These are phyloP conservation scores for Bombus difficillimus DNA, from an alignment of 1,140 invertebrate genomes.

Conservation along the genomic window DNA sequence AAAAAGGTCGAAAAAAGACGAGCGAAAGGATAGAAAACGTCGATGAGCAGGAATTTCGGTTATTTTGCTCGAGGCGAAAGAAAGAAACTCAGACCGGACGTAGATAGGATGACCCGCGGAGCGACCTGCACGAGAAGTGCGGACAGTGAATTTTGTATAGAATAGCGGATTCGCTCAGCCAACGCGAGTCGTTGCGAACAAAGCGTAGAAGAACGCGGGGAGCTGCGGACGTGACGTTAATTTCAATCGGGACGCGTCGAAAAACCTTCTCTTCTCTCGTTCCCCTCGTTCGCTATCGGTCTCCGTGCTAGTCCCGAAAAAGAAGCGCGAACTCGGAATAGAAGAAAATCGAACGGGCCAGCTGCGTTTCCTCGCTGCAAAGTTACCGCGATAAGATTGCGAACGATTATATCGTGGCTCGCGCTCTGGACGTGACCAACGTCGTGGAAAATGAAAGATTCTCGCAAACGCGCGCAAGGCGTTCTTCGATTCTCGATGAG, in stretches of 20 bases:
- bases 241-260: neutral
- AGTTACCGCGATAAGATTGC: slow-evolving; percentile 19
- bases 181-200: neutral
- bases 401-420: neutral
- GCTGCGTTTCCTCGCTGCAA: neutral
- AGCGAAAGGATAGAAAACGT: neutral
- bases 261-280: too few relatives aligned
- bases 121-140: neutral
- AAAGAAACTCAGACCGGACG: neutral
- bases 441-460: neutral
- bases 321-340: neutral
- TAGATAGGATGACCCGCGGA: too few relatives aligned
- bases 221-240: slow-evolving; percentile 8
- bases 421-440: neutral
- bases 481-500: neutral
- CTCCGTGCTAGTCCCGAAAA: too few relatives aligned
- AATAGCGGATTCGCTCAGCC: neutral
- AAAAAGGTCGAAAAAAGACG: neutral
- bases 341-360: neutral
- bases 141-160: neutral
- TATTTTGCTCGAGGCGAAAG: neutral
- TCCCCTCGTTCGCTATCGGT: neutral
- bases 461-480: neutral
- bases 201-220: neutral
- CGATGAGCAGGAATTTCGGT: neutral